Percentiles rank a stretch among this genome's conserved stretches.
Evolutionary conservation across 2,113 vertebrate species (phyloP).

Genomic region (Strix uralensis): DNA sequence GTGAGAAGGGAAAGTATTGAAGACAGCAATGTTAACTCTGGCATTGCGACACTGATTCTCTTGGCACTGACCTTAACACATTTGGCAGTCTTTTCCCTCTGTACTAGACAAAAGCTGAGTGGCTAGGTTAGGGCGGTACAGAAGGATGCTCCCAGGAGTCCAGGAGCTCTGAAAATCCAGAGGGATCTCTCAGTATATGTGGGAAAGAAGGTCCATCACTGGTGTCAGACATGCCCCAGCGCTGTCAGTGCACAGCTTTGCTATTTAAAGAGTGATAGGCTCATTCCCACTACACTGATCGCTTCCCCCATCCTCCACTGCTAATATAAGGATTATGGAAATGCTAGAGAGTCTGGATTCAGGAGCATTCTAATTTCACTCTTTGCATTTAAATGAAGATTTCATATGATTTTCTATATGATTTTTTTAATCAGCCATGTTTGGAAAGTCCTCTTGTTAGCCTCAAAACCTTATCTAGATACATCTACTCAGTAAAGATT

Average conservation of each 20-base stretch:
- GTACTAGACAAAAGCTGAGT: not conserved
- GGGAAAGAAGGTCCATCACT: not conserved
- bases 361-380: not conserved
- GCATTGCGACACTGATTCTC: fast-evolving
- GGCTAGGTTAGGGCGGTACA: not conserved
- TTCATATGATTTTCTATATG: not conserved
- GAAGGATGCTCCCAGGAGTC: not conserved
- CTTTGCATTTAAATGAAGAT: not conserved
- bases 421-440: not conserved
- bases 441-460: not conserved
- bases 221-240: not conserved
- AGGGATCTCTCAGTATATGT: not conserved
- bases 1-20: not conserved
- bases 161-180: not conserved
- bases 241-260: not conserved
- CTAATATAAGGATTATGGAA: not conserved
- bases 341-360: not conserved
- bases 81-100: not conserved
- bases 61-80: not conserved
- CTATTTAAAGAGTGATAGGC: not conserved
- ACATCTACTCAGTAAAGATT: not conserved
- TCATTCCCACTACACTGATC: not conserved
- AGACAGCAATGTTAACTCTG: not conserved
- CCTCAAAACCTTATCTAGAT: not conserved
- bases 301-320: not conserved